Evolutionary conservation across 2,888 invertebrate genomes (phyloP).

Genomic region (Tenthredo livida): DNA sequence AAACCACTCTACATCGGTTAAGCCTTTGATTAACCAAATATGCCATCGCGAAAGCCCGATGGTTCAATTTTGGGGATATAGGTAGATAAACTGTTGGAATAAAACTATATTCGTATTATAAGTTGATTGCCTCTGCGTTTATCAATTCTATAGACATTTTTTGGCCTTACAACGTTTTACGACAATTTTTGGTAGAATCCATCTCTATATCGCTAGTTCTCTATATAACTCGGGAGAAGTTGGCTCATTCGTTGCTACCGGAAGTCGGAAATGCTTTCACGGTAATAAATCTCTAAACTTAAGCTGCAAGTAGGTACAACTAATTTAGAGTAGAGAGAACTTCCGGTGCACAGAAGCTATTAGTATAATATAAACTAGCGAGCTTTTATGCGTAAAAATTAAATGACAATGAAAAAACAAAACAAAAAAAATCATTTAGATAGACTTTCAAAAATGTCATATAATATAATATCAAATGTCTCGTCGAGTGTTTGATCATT

Average conservation of each 20-base stretch:
- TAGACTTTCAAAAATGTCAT: background rate
- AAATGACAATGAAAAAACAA: too few relatives aligned
- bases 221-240: background rate
- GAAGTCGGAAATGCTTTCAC: constrained; percentile 13
- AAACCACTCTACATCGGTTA: constrained; percentile 43
- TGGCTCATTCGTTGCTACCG: background rate
- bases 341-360: background rate
- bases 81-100: background rate
- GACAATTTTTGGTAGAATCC: background rate
- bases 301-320: background rate
- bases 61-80: constrained; percentile 12
- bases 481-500: background rate
- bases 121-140: background rate
- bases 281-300: constrained; percentile 9
- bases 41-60: constrained; percentile 22
- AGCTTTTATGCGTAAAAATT: background rate
- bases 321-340: constrained; percentile 4
- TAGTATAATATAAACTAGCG: background rate
- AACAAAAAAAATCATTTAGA: too few relatives aligned
- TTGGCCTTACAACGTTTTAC: background rate
- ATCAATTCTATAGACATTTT: background rate
- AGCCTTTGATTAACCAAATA: constrained; percentile 53
- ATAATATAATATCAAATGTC: background rate
- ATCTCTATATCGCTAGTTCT: background rate
- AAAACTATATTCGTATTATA: background rate